Base-by-base conservation (phyloP, 1,140 invertebrate species). In the Hyles euphorbiae region DNA sequence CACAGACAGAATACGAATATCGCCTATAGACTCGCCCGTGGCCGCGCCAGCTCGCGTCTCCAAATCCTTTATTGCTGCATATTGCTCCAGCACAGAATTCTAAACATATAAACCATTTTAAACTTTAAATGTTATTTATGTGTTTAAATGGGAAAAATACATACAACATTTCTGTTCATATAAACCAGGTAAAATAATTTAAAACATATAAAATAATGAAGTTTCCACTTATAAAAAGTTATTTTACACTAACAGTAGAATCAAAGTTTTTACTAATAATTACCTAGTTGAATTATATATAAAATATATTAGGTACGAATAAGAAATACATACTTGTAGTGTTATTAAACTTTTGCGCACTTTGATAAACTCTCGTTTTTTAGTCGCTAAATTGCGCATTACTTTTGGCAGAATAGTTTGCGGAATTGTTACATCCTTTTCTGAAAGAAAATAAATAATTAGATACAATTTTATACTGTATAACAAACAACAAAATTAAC, bases 291-390 rank as follows among this genome's bases (percentile, higher is more conserved):
- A n/a, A n/a, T n/a, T n/a, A n/a, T n/a, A n/a, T n/a, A n/a, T n/a
- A n/a, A n/a, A n/a, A n/a, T n/a, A n/a, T n/a, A n/a, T n/a, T n/a
- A n/a, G n/a, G n/a, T n/a, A n/a, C n/a, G n/a, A n/a, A n/a, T n/a
- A n/a, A n/a, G 10, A 53, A 40, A 55, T 11, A 55, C 33, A 56
- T 60, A 83, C 83, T 63, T 88, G 83, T 55, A 80, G 76, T 8
- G 53, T 22, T 36, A 83, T 68, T 22, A 88, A 56, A 55, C 32
- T 70, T 57, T 83, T 87, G n/a, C 72, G 70, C 54, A 81, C 36
- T 59, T 87, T 83, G 0, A 85, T 49, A 61, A 85, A 87, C 60
- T 88, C 83, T 48, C 83, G 72, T 71, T 78, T 86, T 57, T 82
- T 85, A 5, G 71, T 78, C 2, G 81, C 70, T 12, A 85, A 56